Evolutionary conservation across 1,140 invertebrate species (phyloP).

Genomic region (Macrotrachela quadricornifera): DNA sequence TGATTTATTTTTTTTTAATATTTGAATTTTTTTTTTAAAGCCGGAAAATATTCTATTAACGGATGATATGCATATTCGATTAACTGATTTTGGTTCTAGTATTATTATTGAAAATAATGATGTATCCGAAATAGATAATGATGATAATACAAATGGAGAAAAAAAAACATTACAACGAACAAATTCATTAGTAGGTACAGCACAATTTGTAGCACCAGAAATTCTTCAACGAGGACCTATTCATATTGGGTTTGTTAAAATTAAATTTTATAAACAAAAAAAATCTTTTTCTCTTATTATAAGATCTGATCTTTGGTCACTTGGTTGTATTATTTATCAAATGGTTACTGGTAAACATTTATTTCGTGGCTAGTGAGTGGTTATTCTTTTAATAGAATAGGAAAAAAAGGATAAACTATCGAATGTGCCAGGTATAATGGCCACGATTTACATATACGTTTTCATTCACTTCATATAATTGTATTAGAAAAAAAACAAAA

Average conservation of each 20-base stretch:
- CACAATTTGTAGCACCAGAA: conserved; percentile 94
- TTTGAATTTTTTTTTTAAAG: conserved; percentile 23
- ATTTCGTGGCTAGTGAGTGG: conserved; percentile 49
- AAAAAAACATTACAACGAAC: conserved; percentile 13
- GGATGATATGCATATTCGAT: conserved; percentile 81
- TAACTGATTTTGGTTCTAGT: conserved; percentile 93
- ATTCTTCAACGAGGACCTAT: conserved; percentile 60
- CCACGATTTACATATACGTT: too few species aligned
- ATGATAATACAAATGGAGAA: too few species aligned
- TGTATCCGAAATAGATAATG: too few species aligned
- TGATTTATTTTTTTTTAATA: conserved; percentile 25
- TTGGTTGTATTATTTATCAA: conserved; percentile 90
- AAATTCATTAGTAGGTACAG: conserved; percentile 95
- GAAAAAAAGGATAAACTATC: too few species aligned
- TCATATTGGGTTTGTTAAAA: conserved; percentile 27
- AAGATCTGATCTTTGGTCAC: conserved; percentile 72
- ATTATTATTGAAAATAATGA: conserved; percentile 36
- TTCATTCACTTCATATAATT: too few species aligned
- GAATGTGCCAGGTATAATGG: too few species aligned
- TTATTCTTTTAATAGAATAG: not conserved
- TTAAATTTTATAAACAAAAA: too few species aligned
- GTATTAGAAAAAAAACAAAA: too few species aligned
- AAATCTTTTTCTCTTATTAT: too few species aligned
- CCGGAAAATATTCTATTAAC: conserved; percentile 46
- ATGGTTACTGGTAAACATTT: conserved; percentile 78